Conservation (phyloP, 2,797 vertebrate species). For the Cyprinella venusta region DNA sequence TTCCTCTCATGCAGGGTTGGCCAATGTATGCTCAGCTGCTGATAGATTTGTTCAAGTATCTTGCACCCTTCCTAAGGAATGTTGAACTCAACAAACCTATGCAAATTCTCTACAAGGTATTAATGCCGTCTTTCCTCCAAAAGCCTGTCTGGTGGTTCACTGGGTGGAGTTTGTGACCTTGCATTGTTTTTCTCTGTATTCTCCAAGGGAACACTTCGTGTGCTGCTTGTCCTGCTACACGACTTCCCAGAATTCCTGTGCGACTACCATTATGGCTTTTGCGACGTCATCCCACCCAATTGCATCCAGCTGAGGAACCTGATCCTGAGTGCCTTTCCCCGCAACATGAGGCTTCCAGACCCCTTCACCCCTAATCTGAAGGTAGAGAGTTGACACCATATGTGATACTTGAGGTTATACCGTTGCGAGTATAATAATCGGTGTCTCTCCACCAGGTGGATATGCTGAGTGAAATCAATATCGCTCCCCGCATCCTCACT, state of each 20-base stretch:
- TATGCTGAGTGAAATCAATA: conserved; percentile 99
- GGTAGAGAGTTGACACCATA: conserved; percentile 72
- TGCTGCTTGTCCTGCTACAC: conserved; percentile 94
- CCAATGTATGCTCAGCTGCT: conserved; percentile 98
- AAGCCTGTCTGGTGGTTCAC: neutral
- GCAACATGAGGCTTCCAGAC: conserved; percentile 99
- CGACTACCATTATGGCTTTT: conserved; percentile 99
- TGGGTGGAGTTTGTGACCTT: neutral
- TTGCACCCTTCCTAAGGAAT: conserved; percentile 97
- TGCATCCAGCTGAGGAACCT: conserved; percentile 99
- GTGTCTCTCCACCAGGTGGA: conserved; percentile 83
- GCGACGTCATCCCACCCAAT: conserved; percentile 98
- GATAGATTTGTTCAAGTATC: conserved; percentile 98
- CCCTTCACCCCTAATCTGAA: conserved; percentile 98
- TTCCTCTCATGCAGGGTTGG: conserved; percentile 85
- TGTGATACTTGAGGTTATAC: neutral
- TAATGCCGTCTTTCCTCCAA: neutral
- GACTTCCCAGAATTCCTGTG: conserved; percentile 99
- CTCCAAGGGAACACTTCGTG: conserved; percentile 91
- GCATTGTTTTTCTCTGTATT: neutral
- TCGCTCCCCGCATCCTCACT: conserved; percentile 97
- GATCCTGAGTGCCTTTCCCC: conserved; percentile 99
- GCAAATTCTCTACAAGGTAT: conserved; percentile 99
- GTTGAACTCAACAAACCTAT: conserved; percentile 99
- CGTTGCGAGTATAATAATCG: neutral